phyloP scores from a whole-genome alignment of 2,797 vertebrate species.

The Psittacula derbiana region DNA sequence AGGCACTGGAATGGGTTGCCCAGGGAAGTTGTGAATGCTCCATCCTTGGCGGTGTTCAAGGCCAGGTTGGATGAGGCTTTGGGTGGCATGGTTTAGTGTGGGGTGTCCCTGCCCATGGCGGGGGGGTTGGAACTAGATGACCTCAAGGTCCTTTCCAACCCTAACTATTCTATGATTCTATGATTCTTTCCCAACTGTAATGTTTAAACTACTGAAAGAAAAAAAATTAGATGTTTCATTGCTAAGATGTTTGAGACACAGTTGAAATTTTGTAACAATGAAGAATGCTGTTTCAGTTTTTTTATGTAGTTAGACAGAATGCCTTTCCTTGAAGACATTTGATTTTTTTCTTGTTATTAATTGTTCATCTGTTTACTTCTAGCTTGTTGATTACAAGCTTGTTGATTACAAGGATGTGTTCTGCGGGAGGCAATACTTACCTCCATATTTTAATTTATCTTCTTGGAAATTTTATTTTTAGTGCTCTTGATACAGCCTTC shows the following conservation, averaged over 20 bases:
- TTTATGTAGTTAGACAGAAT: neutral
- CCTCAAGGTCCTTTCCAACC: too few species aligned
- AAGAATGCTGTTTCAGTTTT: neutral
- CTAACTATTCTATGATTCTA: too few species aligned
- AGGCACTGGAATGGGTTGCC: too few species aligned
- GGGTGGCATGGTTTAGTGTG: too few species aligned
- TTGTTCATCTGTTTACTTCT: neutral
- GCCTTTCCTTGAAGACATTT: neutral
- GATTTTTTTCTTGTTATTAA: neutral
- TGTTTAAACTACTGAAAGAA: neutral
- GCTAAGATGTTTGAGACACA: neutral
- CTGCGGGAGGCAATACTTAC: neutral
- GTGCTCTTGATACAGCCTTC: neutral
- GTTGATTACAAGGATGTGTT: neutral
- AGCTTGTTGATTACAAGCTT: neutral
- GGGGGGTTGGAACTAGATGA: too few species aligned
- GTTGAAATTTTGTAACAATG: neutral
- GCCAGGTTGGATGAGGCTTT: too few species aligned
- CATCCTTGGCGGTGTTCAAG: too few species aligned
- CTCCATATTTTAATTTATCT: neutral
- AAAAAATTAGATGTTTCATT: neutral
- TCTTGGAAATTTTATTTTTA: neutral
- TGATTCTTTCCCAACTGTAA: neutral
- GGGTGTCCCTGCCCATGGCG: too few species aligned
- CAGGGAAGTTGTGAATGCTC: too few species aligned